phyloP scores from a whole-genome alignment of 64 coral and sea anemone genomes.

The Anthopleura sola region DNA sequence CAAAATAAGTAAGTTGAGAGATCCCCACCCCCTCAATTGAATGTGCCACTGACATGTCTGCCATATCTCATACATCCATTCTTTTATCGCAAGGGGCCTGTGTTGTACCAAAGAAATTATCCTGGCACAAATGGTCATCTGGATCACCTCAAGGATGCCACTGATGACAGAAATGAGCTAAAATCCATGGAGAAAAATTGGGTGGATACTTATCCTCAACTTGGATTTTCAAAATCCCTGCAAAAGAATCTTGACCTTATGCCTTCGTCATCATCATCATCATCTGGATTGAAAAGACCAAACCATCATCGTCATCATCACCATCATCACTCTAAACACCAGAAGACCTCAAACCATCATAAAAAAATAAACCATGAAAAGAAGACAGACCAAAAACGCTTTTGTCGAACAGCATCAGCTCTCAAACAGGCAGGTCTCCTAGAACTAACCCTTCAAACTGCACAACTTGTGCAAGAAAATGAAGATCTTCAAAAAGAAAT shows the following conservation, averaged over 20 bases:
- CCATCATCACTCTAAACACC: slow-evolving; percentile 15
- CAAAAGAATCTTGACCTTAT: neutral
- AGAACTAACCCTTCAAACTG: slow-evolving; percentile 77
- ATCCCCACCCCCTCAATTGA: too few relatives aligned
- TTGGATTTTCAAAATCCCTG: slow-evolving; percentile 14
- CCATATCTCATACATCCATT: neutral
- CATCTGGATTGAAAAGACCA: neutral
- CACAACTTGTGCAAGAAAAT: slow-evolving; percentile 77
- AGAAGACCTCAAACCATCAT: slow-evolving; percentile 15
- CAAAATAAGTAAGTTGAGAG: too few relatives aligned
- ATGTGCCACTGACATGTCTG: too few relatives aligned
- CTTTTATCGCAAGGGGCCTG: neutral
- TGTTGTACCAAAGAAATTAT: slow-evolving; percentile 3
- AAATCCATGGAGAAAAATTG: neutral
- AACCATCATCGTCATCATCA: slow-evolving; percentile 16
- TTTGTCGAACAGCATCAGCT: slow-evolving; percentile 47
- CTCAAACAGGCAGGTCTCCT: slow-evolving; percentile 72
- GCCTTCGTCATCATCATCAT: neutral
- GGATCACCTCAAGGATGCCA: neutral
- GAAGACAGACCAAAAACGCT: slow-evolving; percentile 28
- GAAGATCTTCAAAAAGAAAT: slow-evolving; percentile 81
- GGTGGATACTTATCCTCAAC: neutral
- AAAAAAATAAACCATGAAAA: neutral
- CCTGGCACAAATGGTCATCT: neutral
- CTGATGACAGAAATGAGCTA: neutral